A percentile compares a stretch with the other conserved stretches of the same genome.
Conservation (phyloP, 2,888 invertebrate genomes). For the Euplagia quadripunctaria region DNA sequence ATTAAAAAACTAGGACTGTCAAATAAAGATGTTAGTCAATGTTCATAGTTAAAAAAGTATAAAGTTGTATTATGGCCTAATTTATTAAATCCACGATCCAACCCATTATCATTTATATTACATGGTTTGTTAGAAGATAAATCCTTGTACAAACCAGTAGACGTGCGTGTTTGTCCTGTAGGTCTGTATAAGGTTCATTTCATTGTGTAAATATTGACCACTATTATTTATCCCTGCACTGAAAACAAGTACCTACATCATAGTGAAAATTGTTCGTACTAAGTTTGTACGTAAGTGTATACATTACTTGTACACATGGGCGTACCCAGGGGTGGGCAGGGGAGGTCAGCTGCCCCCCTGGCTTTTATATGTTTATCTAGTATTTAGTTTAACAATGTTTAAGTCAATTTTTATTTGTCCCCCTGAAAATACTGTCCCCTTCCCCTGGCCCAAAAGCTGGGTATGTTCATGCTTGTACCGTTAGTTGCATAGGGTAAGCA, state of each 20-base stretch:
- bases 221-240: constrained; percentile 42
- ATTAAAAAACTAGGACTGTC: neutral
- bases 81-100: neutral
- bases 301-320: constrained; percentile 31
- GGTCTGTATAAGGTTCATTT: neutral
- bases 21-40: constrained; percentile 17
- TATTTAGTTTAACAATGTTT: too few species aligned
- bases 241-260: constrained; percentile 27
- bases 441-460: too few species aligned
- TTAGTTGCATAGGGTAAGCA: constrained; percentile 72
- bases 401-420: too few species aligned
- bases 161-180: neutral
- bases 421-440: too few species aligned
- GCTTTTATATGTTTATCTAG: too few species aligned
- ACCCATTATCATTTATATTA: neutral
- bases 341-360: too few species aligned
- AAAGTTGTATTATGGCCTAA: constrained; percentile 15
- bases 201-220: constrained; percentile 8
- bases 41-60: constrained; percentile 15
- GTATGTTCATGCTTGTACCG: constrained; percentile 5
- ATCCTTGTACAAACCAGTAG: neutral
- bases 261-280: constrained; percentile 53
- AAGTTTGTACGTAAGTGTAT: constrained; percentile 38
- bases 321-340: too few species aligned
- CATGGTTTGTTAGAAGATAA: neutral